Evolutionary conservation across 2,888 invertebrate species (phyloP).

Genomic region (Plagiodera versicolora): DNA sequence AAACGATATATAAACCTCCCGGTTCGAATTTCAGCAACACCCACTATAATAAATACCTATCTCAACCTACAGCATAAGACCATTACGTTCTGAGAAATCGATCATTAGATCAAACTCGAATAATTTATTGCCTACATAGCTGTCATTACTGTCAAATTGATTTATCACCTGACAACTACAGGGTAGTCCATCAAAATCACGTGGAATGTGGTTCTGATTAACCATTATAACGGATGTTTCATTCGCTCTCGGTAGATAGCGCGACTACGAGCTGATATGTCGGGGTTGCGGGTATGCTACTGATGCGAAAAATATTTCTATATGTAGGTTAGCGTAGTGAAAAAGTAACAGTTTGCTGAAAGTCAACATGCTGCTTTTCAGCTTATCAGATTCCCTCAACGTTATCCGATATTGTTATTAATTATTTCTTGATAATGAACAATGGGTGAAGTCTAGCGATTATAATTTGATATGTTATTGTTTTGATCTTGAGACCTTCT

Average conservation of each 20-base stretch:
- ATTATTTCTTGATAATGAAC: background rate
- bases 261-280: no score
- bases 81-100: background rate
- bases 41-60: background rate
- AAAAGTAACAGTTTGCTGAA: no score
- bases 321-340: no score
- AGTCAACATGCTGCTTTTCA: background rate
- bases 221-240: no score
- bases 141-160: background rate
- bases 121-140: conserved; percentile 3
- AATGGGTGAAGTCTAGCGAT: background rate
- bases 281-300: no score
- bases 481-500: background rate
- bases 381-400: background rate
- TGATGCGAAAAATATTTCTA: no score
- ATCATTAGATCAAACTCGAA: background rate
- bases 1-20: background rate
- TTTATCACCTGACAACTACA: background rate
- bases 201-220: no score
- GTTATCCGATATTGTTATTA: background rate
- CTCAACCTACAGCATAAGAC: background rate
- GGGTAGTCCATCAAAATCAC: no score
- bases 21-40: background rate
- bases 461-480: background rate
- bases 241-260: no score